Percentiles rank a stretch among this genome's conserved stretches.
Evolutionary conservation across 2,797 vertebrate genomes (phyloP).

Genomic region (Muscicapa striata): DNA sequence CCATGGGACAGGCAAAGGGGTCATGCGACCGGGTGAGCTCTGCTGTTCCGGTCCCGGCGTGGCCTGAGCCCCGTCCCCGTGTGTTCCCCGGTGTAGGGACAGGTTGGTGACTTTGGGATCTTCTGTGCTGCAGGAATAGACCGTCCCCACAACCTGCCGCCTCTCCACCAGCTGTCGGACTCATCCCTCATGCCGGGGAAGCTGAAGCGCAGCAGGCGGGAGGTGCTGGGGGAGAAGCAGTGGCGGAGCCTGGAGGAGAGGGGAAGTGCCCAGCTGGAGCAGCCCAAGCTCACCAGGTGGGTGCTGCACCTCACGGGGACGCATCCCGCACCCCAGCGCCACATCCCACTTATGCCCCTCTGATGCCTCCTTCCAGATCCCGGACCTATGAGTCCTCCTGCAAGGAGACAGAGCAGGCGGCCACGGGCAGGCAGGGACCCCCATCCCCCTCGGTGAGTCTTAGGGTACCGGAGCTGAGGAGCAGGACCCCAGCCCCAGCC

Average conservation of each 20-base stretch:
- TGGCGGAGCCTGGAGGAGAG: constrained; percentile 81
- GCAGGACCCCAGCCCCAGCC: not conserved
- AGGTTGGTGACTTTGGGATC: not conserved
- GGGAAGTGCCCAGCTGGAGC: constrained; percentile 62
- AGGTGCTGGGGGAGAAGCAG: constrained; percentile 70
- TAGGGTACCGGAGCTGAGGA: too few relatives aligned
- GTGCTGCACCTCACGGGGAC: not conserved
- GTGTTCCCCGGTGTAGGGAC: not conserved
- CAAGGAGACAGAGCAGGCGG: not conserved
- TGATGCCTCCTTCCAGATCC: constrained; percentile 70
- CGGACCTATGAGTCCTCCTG: constrained; percentile 74
- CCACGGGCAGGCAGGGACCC: constrained; percentile 8
- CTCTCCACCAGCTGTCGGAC: constrained; percentile 68
- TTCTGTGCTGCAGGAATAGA: not conserved
- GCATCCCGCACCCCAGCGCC: rapidly evolving
- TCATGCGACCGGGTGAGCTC: rapidly evolving
- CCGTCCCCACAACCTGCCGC: not conserved
- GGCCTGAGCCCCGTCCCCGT: not conserved
- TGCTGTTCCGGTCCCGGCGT: not conserved
- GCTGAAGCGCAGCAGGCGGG: constrained; percentile 61
- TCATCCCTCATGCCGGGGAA: constrained; percentile 67
- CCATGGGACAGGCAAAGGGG: too few relatives aligned
- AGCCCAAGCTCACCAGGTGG: constrained; percentile 72
- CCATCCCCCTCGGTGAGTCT: not conserved
- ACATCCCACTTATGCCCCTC: not conserved